These are phyloP conservation scores for Epinephelus awoara DNA, from an alignment of 2,797 vertebrate genomes.

Conservation along the genomic window DNA sequence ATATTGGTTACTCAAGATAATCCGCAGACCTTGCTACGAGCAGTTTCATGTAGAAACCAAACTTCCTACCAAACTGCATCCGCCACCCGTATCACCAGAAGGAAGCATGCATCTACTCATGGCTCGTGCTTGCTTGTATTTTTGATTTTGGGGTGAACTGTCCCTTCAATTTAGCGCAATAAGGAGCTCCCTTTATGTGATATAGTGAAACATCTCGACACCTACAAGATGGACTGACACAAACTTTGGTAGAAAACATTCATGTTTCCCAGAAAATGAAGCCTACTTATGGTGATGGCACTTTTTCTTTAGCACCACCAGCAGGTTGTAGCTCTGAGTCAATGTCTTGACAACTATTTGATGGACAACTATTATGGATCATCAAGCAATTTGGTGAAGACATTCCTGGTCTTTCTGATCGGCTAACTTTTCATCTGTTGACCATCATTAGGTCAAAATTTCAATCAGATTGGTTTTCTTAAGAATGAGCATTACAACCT, in stretches of 20 bases:
- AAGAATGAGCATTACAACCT: background rate
- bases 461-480: background rate
- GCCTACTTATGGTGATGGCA: background rate
- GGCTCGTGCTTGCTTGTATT: no score
- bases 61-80: no score
- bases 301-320: background rate
- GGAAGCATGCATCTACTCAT: no score
- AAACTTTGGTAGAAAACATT: background rate
- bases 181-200: background rate
- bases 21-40: no score
- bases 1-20: no score
- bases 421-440: background rate
- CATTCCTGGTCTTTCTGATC: background rate
- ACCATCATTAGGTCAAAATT: background rate
- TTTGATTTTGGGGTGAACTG: no score
- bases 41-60: no score
- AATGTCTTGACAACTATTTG: background rate
- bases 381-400: constrained; percentile 11
- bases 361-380: background rate
- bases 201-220: background rate
- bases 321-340: background rate
- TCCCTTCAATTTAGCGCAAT: background rate
- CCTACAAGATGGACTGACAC: background rate
- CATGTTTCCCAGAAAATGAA: background rate
- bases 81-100: no score